A percentile compares a stretch with the other conserved stretches of the same genome.
phyloP scores from a whole-genome alignment of 2,113 vertebrate species.

The Daboia siamensis region DNA sequence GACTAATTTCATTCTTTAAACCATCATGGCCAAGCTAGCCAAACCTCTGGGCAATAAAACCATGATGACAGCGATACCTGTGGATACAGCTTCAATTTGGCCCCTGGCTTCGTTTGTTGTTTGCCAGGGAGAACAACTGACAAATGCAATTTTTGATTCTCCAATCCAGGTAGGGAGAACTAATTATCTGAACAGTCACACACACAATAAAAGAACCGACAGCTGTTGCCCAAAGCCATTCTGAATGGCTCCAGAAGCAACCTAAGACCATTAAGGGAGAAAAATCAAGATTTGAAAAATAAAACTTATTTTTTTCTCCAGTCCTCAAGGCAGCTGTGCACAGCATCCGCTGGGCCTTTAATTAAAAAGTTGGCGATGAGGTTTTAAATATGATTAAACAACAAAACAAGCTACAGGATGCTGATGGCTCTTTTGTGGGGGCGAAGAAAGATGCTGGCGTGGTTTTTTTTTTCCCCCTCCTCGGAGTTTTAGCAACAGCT shows the following conservation, averaged over 20 bases:
- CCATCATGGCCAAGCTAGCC: neutral
- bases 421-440: constrained; percentile 20
- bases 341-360: constrained; percentile 58
- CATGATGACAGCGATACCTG: neutral
- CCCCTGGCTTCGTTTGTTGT: neutral
- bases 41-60: neutral
- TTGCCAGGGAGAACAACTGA: constrained; percentile 38
- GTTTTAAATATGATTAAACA: constrained; percentile 33
- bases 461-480: neutral
- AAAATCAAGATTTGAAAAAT: constrained; percentile 60
- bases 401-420: constrained; percentile 29
- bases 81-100: neutral
- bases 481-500: neutral
- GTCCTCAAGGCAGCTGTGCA: constrained; percentile 52
- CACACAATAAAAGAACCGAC: neutral
- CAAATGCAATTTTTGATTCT: constrained; percentile 44
- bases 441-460: neutral
- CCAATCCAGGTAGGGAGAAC: constrained; percentile 44
- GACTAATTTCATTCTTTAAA: neutral
- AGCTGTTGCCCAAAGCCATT: constrained; percentile 54
- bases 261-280: constrained; percentile 63
- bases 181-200: no score
- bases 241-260: constrained; percentile 56
- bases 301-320: constrained; percentile 50
- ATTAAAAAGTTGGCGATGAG: constrained; percentile 58